Percentiles rank a stretch among this genome's conserved stretches.
These are phyloP conservation scores for Hyperoplus immaculatus DNA, from an alignment of 2,797 vertebrate genomes.

Conservation along the genomic window DNA sequence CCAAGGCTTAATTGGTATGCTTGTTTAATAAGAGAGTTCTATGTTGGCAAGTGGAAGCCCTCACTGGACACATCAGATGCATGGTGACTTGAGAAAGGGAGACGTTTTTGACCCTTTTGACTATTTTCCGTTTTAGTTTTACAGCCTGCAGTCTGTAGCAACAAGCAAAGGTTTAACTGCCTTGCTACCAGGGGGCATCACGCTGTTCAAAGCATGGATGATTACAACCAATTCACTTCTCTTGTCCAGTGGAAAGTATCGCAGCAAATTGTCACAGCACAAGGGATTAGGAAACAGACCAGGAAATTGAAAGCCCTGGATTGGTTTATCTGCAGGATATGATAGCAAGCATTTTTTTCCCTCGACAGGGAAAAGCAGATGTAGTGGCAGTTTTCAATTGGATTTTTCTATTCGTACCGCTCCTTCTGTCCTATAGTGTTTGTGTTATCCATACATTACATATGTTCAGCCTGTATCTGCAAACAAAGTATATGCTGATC, in stretches of 20 bases:
- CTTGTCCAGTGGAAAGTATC: not conserved
- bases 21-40: not conserved
- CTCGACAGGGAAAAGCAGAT: constrained; percentile 2
- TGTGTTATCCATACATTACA: constrained; percentile 3
- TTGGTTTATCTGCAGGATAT: constrained; percentile 41
- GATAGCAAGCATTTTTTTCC: constrained; percentile 36
- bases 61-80: not conserved
- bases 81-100: not conserved
- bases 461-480: constrained; percentile 14
- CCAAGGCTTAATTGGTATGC: not conserved
- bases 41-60: not conserved
- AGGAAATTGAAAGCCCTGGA: constrained; percentile 30
- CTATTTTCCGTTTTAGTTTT: not conserved
- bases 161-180: not conserved
- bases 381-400: constrained; percentile 3
- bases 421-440: constrained; percentile 1
- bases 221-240: not conserved
- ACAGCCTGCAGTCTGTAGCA: not conserved
- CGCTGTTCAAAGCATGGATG: not conserved
- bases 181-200: not conserved
- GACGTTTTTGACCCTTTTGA: not conserved
- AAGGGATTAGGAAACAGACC: not conserved
- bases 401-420: not conserved
- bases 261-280: constrained; percentile 33
- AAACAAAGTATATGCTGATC: not conserved